Conservation (phyloP, 2,888 invertebrate genomes). For the Camponotus fellah region DNA sequence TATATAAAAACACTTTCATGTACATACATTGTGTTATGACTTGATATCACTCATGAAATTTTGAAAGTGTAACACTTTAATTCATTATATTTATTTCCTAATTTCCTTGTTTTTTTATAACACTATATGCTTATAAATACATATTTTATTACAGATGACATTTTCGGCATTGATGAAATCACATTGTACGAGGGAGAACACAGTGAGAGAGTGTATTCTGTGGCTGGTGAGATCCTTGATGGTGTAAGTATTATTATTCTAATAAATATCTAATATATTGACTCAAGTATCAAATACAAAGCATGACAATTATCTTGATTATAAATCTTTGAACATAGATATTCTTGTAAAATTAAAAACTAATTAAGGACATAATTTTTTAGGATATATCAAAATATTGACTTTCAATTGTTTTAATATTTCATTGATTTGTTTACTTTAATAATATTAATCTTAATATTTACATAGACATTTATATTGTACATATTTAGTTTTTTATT, state of each 20-base stretch:
- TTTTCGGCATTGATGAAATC: constrained; percentile 97
- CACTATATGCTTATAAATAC: constrained; percentile 1
- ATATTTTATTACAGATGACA: constrained; percentile 90
- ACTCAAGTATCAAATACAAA: constrained; percentile 67
- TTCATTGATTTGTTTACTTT: constrained; percentile 18
- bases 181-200: constrained; percentile 95
- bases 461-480: constrained; percentile 65
- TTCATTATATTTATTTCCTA: background rate
- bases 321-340: constrained; percentile 78
- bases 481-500: constrained; percentile 21
- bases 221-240: constrained; percentile 97
- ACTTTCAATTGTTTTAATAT: background rate
- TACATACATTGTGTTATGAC: constrained; percentile 38
- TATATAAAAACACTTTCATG: constrained; percentile 72
- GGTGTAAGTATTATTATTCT: constrained; percentile 89
- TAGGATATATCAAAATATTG: constrained; percentile 6
- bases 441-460: constrained; percentile 80
- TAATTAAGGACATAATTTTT: background rate
- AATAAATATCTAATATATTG: background rate
- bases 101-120: background rate
- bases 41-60: constrained; percentile 19
- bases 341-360: constrained; percentile 31
- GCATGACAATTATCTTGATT: constrained; percentile 53
- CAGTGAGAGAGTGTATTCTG: constrained; percentile 95
- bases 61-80: background rate